Percentiles rank a stretch among this genome's conserved stretches.
phyloP scores from a whole-genome alignment of 2,888 invertebrate genomes.

The Unio pictorum region DNA sequence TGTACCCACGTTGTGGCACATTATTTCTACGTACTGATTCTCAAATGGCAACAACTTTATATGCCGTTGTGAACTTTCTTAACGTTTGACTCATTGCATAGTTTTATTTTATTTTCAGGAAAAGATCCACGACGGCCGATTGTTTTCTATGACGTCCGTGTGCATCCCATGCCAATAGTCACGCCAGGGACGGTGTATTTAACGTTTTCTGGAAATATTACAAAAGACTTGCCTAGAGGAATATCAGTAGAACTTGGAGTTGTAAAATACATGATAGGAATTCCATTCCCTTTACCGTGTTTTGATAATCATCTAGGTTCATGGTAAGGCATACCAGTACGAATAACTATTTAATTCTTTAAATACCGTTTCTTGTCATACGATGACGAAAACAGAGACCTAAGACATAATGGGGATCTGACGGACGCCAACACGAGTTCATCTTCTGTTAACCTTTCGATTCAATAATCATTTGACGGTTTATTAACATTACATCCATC shows the following conservation, averaged over 20 bases:
- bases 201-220: conserved; percentile 58
- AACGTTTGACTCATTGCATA: not conserved
- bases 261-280: conserved; percentile 63
- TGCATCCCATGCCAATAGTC: conserved; percentile 59
- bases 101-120: conserved; percentile 38
- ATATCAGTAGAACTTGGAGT: conserved; percentile 59
- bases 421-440: not conserved
- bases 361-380: no score
- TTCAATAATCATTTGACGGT: no score
- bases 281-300: conserved; percentile 64
- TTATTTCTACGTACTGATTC: no score
- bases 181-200: conserved; percentile 63
- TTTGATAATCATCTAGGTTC: conserved; percentile 60
- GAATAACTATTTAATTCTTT: not conserved
- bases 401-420: not conserved
- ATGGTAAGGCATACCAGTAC: conserved; percentile 52
- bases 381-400: no score
- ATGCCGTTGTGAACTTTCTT: not conserved
- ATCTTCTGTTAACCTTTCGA: no score
- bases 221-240: conserved; percentile 52
- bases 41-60: no score
- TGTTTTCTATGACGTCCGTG: conserved; percentile 49
- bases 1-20: no score
- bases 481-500: no score
- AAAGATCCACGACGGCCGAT: conserved; percentile 49